Conservation (phyloP, 2,797 vertebrate species). For the Macrochelys suwanniensis region DNA sequence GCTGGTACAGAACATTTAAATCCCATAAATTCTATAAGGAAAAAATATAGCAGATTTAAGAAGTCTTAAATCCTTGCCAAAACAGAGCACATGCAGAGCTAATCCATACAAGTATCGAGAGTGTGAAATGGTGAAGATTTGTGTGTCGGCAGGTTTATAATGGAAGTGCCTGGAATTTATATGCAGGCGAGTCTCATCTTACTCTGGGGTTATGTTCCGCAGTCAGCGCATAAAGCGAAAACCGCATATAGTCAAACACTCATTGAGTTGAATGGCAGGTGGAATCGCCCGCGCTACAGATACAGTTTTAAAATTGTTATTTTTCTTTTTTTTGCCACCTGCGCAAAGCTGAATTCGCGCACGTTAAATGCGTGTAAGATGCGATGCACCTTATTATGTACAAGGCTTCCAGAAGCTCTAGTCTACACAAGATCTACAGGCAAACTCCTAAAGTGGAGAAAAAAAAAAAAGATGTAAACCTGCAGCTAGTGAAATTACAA, state of each 20-base stretch:
- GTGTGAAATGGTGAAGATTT: background rate
- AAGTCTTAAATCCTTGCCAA: background rate
- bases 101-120: background rate
- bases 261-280: too few species aligned
- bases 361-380: too few species aligned
- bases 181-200: too few species aligned
- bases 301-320: too few species aligned
- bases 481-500: background rate
- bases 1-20: background rate
- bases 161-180: background rate
- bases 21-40: background rate
- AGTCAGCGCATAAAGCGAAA: too few species aligned
- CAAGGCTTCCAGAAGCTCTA: background rate
- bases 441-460: background rate
- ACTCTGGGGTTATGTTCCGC: too few species aligned
- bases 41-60: constrained; percentile 13
- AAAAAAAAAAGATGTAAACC: background rate
- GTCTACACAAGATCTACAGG: background rate
- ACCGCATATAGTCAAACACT: too few species aligned
- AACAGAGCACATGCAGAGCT: background rate
- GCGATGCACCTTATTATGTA: background rate
- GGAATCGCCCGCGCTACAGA: too few species aligned
- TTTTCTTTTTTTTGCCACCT: too few species aligned
- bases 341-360: too few species aligned
- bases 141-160: background rate